phyloP scores from a whole-genome alignment of 2,113 vertebrate genomes.

The Caracal caracal region DNA sequence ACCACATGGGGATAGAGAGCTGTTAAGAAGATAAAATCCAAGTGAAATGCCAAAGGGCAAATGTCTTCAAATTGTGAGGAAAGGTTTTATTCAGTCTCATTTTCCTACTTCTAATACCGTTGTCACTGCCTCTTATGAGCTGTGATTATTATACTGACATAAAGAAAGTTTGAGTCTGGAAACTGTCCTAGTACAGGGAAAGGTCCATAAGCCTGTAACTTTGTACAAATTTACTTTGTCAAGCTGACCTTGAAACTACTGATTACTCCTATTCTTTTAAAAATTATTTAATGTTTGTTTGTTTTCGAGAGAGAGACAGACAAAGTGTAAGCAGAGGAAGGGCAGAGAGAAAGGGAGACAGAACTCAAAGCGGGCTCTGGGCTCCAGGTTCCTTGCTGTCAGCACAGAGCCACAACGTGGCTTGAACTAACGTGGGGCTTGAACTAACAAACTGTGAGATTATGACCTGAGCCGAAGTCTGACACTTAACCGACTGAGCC shows the following conservation, averaged over 20 bases:
- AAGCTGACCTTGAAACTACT: neutral
- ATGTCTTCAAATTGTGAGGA: neutral
- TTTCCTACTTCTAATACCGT: neutral
- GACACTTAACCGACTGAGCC: too few species aligned
- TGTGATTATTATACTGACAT: neutral
- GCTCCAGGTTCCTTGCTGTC: too few species aligned
- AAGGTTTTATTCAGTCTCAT: neutral
- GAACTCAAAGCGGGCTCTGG: too few species aligned
- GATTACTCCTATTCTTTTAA: neutral
- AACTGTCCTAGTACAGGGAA: neutral
- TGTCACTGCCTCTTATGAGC: neutral
- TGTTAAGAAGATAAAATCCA: neutral
- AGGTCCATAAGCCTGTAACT: neutral
- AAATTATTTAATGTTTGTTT: too few species aligned
- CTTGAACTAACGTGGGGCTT: too few species aligned
- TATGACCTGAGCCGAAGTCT: too few species aligned
- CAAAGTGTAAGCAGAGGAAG: too few species aligned
- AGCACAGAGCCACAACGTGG: too few species aligned
- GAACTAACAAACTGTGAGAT: too few species aligned
- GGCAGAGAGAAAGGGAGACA: too few species aligned
- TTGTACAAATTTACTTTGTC: slow-evolving; percentile 23
- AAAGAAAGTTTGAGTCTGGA: neutral
- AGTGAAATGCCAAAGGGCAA: neutral
- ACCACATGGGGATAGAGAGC: neutral
- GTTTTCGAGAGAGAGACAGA: too few species aligned